Conservation (phyloP, 30 jellyfish, hydroid and myxozoan species). For the Aurelia sp. region DNA sequence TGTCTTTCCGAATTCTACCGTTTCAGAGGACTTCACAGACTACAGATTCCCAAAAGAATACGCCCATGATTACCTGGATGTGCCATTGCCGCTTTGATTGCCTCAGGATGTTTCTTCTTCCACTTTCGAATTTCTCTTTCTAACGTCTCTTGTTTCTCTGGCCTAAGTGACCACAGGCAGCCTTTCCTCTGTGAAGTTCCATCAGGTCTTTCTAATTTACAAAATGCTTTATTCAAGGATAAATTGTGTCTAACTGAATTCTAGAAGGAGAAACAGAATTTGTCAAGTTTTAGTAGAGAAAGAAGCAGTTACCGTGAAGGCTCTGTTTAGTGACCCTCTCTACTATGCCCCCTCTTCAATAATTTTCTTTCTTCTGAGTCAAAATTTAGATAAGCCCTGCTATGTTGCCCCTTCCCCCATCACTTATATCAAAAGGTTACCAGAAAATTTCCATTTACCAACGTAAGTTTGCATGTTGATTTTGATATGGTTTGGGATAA, state of each 20-base stretch:
- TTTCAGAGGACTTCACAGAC: too few species aligned
- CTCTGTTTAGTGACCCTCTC: too few species aligned
- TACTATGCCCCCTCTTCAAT: too few species aligned
- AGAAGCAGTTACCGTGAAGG: not conserved
- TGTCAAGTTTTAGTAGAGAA: not conserved
- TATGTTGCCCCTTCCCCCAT: too few species aligned
- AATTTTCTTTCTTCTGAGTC: too few species aligned
- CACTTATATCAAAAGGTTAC: too few species aligned
- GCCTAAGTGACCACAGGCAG: conserved; percentile 97
- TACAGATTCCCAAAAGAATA: not conserved
- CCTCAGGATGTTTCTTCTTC: conserved; percentile 99
- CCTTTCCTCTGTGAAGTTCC: conserved; percentile 99
- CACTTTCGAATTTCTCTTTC: conserved; percentile 96
- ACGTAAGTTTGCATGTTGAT: too few species aligned
- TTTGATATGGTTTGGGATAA: too few species aligned
- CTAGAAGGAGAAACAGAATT: conserved; percentile 22
- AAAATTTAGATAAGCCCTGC: too few species aligned
- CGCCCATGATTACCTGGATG: conserved; percentile 79
- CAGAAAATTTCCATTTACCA: too few species aligned
- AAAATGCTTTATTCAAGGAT: conserved; percentile 94
- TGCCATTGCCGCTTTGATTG: conserved; percentile 98
- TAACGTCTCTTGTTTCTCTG: conserved; percentile 94
- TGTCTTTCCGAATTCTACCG: too few species aligned
- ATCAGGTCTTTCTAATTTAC: conserved; percentile 93
- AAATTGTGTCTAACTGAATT: conserved; percentile 99